These are phyloP conservation scores for Ormyrus thymus DNA, from an alignment of 2,888 invertebrate species.

Conservation along the genomic window DNA sequence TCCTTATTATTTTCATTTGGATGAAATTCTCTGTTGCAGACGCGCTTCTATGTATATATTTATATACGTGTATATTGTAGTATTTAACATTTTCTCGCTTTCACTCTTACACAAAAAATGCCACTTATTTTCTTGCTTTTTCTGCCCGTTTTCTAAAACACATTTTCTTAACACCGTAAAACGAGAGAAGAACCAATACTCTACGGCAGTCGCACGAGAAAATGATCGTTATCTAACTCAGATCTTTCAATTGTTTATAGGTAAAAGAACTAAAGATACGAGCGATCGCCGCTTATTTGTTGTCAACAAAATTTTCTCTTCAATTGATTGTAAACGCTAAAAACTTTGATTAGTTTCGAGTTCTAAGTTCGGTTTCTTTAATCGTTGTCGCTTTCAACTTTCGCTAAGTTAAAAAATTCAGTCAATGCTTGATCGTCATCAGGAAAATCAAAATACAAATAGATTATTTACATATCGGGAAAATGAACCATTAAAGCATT, in stretches of 20 bases:
- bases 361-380: neutral
- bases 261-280: no score
- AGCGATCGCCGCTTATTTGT: neutral
- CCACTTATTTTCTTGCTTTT: neutral
- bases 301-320: conserved; percentile 1
- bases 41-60: conserved; percentile 48
- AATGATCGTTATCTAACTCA: conserved; percentile 3
- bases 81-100: neutral
- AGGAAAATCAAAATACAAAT: conserved; percentile 18
- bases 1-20: conserved; percentile 50
- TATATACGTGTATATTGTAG: conserved; percentile 31
- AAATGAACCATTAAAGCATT: conserved; percentile 31
- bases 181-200: conserved; percentile 1
- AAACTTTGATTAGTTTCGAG: neutral
- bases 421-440: conserved; percentile 42
- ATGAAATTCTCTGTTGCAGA: conserved; percentile 56
- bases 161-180: conserved; percentile 20
- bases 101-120: neutral
- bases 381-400: conserved; percentile 45
- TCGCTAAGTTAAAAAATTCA: conserved; percentile 51
- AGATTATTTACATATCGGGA: conserved; percentile 15
- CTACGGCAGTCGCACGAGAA: neutral
- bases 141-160: conserved; percentile 5
- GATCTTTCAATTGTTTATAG: no score
- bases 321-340: conserved; percentile 43